Base-by-base conservation (phyloP, 2,113 vertebrate species). In the Actenoides hombroni region DNA sequence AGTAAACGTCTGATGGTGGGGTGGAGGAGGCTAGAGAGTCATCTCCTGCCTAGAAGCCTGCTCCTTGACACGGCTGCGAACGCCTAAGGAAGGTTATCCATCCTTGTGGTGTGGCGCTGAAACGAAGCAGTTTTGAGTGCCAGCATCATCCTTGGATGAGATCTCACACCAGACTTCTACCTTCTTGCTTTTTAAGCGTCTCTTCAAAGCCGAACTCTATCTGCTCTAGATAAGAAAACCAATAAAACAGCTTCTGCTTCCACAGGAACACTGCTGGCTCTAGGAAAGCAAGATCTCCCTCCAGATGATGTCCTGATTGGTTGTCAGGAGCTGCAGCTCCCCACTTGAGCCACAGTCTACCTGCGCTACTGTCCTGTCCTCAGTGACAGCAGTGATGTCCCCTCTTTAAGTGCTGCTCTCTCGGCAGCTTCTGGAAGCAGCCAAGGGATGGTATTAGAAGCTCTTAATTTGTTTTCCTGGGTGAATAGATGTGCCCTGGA, bases 191-290 rank as follows among this genome's bases (percentile, higher is more conserved):
- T 73, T 73, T 35, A 86, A 73, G 73, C 2, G 4, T 12, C 37
- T 54, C 77, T 61, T 65, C 80, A 40, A 86, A 83, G 82, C 76
- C 16, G 3, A 14, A 10, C 70, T 61, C 44, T 70, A 60, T 57
- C 86, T 89, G 46, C 59, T 57, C 29, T 4, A 90, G 93, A 61
- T 86, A 74, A 90, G 82, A 73, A 86, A 89, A 33, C 18, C 59
- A 63, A 68, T 33, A 86, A 77, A 78, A 39, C 44, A 26, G 46
- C 48, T 73, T 69, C 74, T 53, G 49, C 65, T 76, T 75, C 56
- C 39, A 1, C 20, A 14, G 56, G 33, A 46, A 19, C 0, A 4
- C 76, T 28, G 39, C 23, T 33, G 25, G 48, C 65, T 83, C 26
- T 23, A 4, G 56, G 61, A 61, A 74, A 79, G 73, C n/a, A 28